These are phyloP conservation scores for Schizothorax lantsangensis DNA, from an alignment of 2,797 vertebrate species.

Conservation along the genomic window DNA sequence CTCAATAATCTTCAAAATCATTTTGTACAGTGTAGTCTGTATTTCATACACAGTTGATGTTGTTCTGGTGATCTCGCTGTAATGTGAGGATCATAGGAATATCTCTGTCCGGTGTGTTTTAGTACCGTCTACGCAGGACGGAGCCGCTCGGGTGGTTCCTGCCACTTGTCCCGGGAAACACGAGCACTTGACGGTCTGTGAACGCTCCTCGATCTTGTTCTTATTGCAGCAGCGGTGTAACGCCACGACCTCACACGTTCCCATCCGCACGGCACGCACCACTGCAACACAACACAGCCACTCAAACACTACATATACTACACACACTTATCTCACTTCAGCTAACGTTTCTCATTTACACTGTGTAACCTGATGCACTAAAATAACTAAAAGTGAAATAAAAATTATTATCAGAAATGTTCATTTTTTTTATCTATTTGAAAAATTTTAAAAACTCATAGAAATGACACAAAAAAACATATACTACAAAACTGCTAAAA, in stretches of 20 bases:
- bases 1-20: neutral
- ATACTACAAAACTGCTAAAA: neutral
- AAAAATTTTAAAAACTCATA: too few species aligned
- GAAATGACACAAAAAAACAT: neutral
- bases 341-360: neutral
- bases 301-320: too few species aligned
- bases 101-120: neutral
- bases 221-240: constrained; percentile 99
- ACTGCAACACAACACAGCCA: constrained; percentile 45
- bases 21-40: too few species aligned
- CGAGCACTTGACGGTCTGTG: constrained; percentile 98
- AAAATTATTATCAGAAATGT: too few species aligned
- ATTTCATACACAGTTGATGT: too few species aligned
- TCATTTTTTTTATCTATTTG: too few species aligned
- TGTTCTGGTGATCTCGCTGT: neutral
- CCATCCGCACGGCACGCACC: constrained; percentile 90
- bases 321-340: neutral
- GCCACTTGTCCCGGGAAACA: constrained; percentile 98
- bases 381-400: neutral
- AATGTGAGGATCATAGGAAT: neutral
- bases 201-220: constrained; percentile 99
- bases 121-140: constrained; percentile 96
- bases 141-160: constrained; percentile 93
- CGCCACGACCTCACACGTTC: constrained; percentile 97
- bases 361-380: neutral